These are phyloP conservation scores for Oscheius sp. DNA, from an alignment of 1,140 invertebrate species.

Conservation along the genomic window DNA sequence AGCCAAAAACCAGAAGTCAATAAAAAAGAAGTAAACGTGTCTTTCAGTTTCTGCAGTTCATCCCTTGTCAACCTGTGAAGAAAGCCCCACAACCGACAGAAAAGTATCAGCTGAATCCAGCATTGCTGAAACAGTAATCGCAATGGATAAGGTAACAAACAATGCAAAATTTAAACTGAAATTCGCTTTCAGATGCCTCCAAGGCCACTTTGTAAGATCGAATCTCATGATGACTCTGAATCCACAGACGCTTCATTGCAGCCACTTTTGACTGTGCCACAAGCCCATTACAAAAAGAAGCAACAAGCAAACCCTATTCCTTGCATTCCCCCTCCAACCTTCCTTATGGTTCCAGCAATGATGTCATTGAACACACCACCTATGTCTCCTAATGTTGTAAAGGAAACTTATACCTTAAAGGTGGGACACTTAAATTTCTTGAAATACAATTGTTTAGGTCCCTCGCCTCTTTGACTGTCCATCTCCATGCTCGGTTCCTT, in stretches of 20 bases:
- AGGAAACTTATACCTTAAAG: slow-evolving; percentile 11
- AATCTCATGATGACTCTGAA: slow-evolving; percentile 30
- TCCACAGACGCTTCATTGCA: slow-evolving; percentile 26
- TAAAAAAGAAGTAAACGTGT: too few relatives aligned
- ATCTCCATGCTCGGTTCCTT: slow-evolving; percentile 26
- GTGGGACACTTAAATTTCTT: background rate
- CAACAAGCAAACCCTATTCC: slow-evolving; percentile 13
- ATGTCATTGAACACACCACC: slow-evolving; percentile 33
- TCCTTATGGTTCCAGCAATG: slow-evolving; percentile 39
- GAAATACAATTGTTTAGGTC: slow-evolving; percentile 17
- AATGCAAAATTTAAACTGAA: background rate
- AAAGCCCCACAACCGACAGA: background rate
- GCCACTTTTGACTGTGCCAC: slow-evolving; percentile 22
- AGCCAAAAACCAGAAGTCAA: slow-evolving; percentile 10
- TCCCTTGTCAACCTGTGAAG: slow-evolving; percentile 2
- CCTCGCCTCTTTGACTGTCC: slow-evolving; percentile 37
- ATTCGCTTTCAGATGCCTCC: slow-evolving; percentile 15
- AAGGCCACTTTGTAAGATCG: slow-evolving; percentile 18
- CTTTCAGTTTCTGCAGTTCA: too few relatives aligned
- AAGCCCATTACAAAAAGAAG: slow-evolving; percentile 17
- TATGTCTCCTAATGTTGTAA: background rate
- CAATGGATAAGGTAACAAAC: slow-evolving; percentile 11
- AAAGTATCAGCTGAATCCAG: slow-evolving; percentile 9
- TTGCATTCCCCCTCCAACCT: slow-evolving; percentile 33
- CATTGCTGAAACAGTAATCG: slow-evolving; percentile 30